phyloP scores from a whole-genome alignment of 30 jellyfish, hydroid and myxozoan species.

The Aurelia sp. region DNA sequence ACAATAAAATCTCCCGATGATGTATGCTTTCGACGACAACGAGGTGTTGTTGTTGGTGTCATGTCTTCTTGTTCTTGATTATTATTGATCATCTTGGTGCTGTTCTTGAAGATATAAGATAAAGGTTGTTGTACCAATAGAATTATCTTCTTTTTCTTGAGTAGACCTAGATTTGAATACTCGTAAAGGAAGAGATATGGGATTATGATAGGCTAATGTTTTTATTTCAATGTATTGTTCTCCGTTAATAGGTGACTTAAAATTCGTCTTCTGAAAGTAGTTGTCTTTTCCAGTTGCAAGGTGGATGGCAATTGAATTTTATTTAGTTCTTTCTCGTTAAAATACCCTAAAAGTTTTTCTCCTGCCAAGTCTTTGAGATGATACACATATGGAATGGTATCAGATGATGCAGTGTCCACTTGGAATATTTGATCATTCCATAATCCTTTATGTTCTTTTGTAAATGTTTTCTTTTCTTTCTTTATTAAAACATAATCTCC shows the following conservation, averaged over 20 bases:
- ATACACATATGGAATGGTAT: neutral
- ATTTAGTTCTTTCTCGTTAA: neutral
- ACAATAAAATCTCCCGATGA: too few species aligned
- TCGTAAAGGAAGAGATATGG: neutral
- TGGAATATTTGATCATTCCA: neutral
- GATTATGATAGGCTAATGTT: neutral
- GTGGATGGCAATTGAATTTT: neutral
- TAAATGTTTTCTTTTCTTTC: neutral
- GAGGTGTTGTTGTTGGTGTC: too few species aligned
- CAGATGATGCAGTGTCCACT: neutral
- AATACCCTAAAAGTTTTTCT: neutral
- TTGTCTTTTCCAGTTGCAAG: neutral
- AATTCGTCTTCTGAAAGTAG: neutral
- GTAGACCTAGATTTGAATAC: too few species aligned
- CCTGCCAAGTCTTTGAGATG: neutral
- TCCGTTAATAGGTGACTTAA: neutral
- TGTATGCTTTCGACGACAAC: too few species aligned
- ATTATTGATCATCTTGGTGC: too few species aligned
- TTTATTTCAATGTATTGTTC: neutral
- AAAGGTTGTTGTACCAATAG: too few species aligned
- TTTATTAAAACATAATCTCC: neutral
- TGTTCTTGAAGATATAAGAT: too few species aligned
- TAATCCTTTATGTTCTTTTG: neutral
- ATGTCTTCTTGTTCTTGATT: too few species aligned
- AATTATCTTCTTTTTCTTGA: too few species aligned